These are phyloP conservation scores for Chlorops oryzae DNA, from an alignment of 1,140 invertebrate genomes.

Conservation along the genomic window DNA sequence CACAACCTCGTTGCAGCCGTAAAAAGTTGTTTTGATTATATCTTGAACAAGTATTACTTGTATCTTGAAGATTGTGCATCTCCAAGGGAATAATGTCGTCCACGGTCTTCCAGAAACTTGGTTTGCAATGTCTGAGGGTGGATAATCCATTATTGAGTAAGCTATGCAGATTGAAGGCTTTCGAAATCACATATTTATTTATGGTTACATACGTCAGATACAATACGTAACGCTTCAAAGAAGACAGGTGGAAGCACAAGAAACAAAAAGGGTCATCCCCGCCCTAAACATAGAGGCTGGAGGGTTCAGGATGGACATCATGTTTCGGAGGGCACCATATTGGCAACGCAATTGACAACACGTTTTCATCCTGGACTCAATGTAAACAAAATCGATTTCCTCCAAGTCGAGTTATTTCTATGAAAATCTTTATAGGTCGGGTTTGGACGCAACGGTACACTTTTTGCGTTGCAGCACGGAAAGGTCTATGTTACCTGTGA, in stretches of 20 bases:
- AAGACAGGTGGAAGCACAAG: conserved; percentile 60
- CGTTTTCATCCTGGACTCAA: conserved; percentile 76
- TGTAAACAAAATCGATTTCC: conserved; percentile 50
- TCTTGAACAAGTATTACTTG: background rate
- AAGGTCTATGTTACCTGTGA: conserved; percentile 72
- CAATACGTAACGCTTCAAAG: conserved; percentile 59
- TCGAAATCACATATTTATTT: background rate
- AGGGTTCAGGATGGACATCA: conserved; percentile 60
- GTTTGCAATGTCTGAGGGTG: conserved; percentile 32
- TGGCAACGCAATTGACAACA: conserved; percentile 61
- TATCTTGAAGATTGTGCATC: background rate
- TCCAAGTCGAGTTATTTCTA: background rate
- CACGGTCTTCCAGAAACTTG: conserved; percentile 38
- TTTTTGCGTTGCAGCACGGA: conserved; percentile 69
- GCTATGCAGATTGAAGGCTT: background rate
- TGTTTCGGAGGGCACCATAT: conserved; percentile 60
- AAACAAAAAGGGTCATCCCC: conserved; percentile 57
- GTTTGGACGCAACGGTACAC: conserved; percentile 65
- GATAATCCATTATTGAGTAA: conserved; percentile 40
- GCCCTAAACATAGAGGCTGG: conserved; percentile 67
- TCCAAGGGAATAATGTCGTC: conserved; percentile 28
- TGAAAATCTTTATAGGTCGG: conserved; percentile 57
- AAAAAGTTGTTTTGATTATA: background rate
- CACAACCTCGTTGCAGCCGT: background rate
- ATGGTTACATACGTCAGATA: conserved; percentile 20